Base-by-base conservation (phyloP, 2,113 vertebrate species). In the Tupaia chinensis region DNA sequence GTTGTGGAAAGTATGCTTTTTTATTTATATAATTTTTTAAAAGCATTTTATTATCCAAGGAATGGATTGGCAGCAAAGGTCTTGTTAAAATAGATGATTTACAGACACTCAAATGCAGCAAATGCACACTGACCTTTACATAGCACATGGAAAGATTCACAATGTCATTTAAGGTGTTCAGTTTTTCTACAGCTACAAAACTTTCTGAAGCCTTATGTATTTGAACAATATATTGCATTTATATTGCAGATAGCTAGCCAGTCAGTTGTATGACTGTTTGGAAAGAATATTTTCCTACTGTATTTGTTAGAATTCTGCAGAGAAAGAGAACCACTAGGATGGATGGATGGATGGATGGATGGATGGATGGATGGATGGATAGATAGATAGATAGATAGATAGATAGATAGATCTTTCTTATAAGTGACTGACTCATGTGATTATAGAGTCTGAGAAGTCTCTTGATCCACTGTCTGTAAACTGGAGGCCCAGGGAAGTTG, bases 81-180 rank as follows among this genome's bases (percentile, higher is more conserved):
- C 63, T 92, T 88, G 34, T 87, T 89, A 89, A 92, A 84, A 56
- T 81, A 89, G 61, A 68, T 70, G 58, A 25, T 96, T 95, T 78
- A 87, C 1, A 56, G 73, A 97, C 44, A 93, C 65, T 63, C n/a
- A 89, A 65, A 80, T 53, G 14, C n/a, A 65, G 25, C 73, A 87
- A 91, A 69, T 66, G 23, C 11, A 70, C 44, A 2, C 89, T 93
- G 89, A 54, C 66, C 34, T 77, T 94, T 25, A 54, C 32, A 7
- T 8, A 84, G 54, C 25, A 73, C 11, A 23, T 15, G 29, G 83
- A 89, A 84, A 19, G 19, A 69, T 25, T 44, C 9, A 12, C 19
- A 22, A 16, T 34, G 65, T 54, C 65, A 58, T 79, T 84, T 72
- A 58, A 54, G 72, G 53, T 54, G 53, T 1, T 95, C 19, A 32